Percentiles rank a stretch among this genome's conserved stretches.
Evolutionary conservation across 2,113 vertebrate species (phyloP).

Genomic region (Centropus unirufus): DNA sequence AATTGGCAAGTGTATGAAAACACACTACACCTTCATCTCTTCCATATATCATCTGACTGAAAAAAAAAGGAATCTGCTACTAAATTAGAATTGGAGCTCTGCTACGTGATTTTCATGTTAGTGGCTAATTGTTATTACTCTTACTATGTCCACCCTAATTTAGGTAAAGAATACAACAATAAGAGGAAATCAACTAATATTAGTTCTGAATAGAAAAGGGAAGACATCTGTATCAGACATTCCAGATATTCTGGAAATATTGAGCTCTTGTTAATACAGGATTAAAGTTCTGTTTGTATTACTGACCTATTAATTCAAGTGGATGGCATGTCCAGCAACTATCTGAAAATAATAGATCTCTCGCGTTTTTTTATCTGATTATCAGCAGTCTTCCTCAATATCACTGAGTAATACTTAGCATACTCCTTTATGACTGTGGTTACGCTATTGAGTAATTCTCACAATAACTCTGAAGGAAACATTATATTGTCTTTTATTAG

Average conservation of each 20-base stretch:
- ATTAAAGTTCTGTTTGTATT: neutral
- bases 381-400: neutral
- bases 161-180: slow-evolving; percentile 33
- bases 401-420: neutral
- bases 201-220: slow-evolving; percentile 35
- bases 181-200: slow-evolving; percentile 21
- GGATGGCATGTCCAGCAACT: neutral
- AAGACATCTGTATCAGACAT: neutral
- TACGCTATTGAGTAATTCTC: neutral
- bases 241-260: neutral
- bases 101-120: slow-evolving; percentile 29
- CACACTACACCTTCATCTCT: slow-evolving; percentile 70
- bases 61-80: slow-evolving; percentile 37
- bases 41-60: slow-evolving; percentile 59
- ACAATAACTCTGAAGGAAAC: neutral
- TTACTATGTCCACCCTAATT: slow-evolving; percentile 41
- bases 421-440: neutral
- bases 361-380: neutral
- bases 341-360: neutral
- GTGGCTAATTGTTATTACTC: neutral
- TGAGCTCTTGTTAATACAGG: neutral
- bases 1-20: slow-evolving; percentile 76
- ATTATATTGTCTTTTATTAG: neutral
- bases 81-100: slow-evolving; percentile 43
- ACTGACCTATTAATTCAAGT: neutral